Percentiles rank a stretch among this genome's conserved stretches.
phyloP scores from a whole-genome alignment of 2,113 vertebrate genomes.

The Pteronura brasiliensis region DNA sequence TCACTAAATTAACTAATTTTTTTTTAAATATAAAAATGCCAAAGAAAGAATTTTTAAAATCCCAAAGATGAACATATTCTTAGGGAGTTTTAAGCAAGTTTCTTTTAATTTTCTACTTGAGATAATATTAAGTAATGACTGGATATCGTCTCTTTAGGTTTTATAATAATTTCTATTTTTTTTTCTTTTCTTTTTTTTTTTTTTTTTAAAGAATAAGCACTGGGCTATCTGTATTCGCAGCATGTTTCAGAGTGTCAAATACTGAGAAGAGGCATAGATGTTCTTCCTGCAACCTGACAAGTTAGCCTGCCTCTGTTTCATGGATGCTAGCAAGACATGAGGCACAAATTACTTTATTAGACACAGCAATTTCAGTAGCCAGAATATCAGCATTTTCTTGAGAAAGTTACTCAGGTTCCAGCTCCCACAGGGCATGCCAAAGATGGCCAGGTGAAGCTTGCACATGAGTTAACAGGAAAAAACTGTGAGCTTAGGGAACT shows the following conservation, averaged over 20 bases:
- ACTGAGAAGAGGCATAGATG: not conserved
- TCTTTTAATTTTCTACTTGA: constrained; percentile 1
- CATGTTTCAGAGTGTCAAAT: not conserved
- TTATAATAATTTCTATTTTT: not conserved
- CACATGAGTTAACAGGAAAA: not conserved
- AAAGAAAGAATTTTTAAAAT: not conserved
- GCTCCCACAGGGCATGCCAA: not conserved
- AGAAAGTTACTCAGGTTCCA: not conserved
- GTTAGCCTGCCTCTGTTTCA: not conserved
- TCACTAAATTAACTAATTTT: not conserved
- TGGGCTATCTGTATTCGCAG: not conserved
- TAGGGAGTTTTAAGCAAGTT: not conserved
- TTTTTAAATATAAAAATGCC: not conserved
- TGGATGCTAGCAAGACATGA: not conserved
- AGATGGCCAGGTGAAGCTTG: not conserved
- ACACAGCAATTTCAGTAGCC: not conserved
- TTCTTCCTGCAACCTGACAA: not conserved
- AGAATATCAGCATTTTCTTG: not conserved
- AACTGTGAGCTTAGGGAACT: not conserved
- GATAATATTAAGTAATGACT: not conserved
- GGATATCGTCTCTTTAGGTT: not conserved
- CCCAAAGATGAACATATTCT: not conserved
- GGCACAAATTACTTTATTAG: not conserved
- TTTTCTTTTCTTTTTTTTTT: not conserved
- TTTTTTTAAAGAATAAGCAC: not conserved